Evolutionary conservation across 1,140 invertebrate species (phyloP).

Genomic region (Lasaia peninsularis): DNA sequence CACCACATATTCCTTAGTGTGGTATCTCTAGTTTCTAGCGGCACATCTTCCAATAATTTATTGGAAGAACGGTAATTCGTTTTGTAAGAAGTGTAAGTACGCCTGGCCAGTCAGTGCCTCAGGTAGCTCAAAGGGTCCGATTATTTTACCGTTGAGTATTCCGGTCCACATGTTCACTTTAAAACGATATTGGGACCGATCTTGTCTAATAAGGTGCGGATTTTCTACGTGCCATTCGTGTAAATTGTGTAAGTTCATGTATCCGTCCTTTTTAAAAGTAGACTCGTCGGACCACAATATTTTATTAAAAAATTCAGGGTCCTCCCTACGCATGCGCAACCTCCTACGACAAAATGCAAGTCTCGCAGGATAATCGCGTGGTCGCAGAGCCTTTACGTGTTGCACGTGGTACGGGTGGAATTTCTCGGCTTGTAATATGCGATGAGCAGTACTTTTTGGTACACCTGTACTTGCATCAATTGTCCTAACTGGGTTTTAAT

Average conservation of each 20-base stretch:
- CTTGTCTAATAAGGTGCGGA: conserved; percentile 41
- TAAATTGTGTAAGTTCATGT: conserved; percentile 56
- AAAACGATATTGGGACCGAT: conserved; percentile 48
- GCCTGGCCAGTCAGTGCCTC: conserved; percentile 13
- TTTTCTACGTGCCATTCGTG: conserved; percentile 57
- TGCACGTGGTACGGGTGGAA: conserved; percentile 26
- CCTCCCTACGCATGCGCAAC: conserved; percentile 22
- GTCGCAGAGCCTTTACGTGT: conserved; percentile 25
- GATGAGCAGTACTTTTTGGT: too few species aligned
- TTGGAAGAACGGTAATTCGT: conserved; percentile 22
- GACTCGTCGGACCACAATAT: conserved; percentile 54
- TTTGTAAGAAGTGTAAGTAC: conserved; percentile 16
- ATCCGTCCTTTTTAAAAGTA: conserved; percentile 45
- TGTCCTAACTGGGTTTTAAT: conserved; percentile 25
- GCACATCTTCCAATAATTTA: conserved; percentile 22
- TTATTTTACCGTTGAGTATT: conserved; percentile 16
- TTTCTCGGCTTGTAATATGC: conserved; percentile 22
- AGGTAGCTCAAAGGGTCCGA: conserved; percentile 22
- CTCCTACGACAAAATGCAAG: conserved; percentile 28
- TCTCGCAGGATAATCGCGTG: conserved; percentile 20
- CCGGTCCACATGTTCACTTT: conserved; percentile 25
- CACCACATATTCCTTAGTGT: conserved; percentile 19
- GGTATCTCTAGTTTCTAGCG: conserved; percentile 13
- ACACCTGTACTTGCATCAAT: conserved; percentile 27
- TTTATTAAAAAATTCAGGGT: conserved; percentile 41